Base-by-base conservation (phyloP, 2,113 vertebrate species). In the Rhizomys pruinosus region DNA sequence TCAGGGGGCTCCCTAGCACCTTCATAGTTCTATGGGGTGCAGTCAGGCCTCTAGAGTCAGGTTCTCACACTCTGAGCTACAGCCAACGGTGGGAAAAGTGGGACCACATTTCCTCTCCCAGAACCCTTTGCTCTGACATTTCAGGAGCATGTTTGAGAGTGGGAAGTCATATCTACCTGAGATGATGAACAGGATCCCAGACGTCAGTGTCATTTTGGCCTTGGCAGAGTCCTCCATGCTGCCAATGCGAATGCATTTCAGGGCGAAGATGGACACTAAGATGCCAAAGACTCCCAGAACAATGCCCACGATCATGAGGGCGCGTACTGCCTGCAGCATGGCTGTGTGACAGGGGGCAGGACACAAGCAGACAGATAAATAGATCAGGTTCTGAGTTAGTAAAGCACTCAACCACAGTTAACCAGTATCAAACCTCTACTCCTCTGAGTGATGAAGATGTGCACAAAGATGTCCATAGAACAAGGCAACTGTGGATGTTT, bases 201-300 rank as follows among this genome's bases (percentile, higher is more conserved):
- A 98, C 7, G 99, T 98, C 95, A 99, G 97, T 7, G 99, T 99
- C 98, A 99, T 99, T 9, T 98, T 99, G 92, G 99, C 99, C 94
- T 99, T 99, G 88, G 98, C 96, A 5, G 98, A 97, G 10, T 99
- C 98, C 76, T 99, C 99, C 99, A 99, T 99, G 97, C 71, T 98
- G 25, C 99, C 99, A 1, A 99, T 99, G 32, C 98, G 98, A 88
- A 99, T 98, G 73, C 99, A 99, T 95, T 99, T 99, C 77, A 99
- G 97, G 2, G 99, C 98, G 72, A 99, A 99, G 91, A 99, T 97
- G 87, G 98, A 98, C 37, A 99, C 98, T 0, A 99, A 88, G 76
- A 98, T 97, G 22, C 98, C 98, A 0, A 99, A 98, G 80, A 97
- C 98, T 0, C 99, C 98, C 32, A 99, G 97, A 57, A 99, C 98